Conservation (phyloP, 2,113 vertebrate species). For the Sylvilagus bachmani region DNA sequence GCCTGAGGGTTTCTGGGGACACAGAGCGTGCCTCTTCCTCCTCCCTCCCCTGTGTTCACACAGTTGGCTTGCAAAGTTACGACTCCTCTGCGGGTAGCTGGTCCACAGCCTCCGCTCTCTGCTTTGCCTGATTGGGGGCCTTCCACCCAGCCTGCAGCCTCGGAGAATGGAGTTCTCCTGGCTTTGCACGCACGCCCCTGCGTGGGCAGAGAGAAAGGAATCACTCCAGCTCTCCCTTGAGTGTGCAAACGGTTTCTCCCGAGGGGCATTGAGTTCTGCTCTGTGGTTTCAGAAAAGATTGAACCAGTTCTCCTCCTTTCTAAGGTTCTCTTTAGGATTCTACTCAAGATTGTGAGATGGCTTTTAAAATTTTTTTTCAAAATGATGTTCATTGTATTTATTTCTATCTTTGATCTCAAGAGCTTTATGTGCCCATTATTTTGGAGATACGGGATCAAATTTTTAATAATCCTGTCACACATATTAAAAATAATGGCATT, state of each 20-base stretch:
- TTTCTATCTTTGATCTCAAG: slow-evolving; percentile 16
- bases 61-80: background rate
- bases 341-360: background rate
- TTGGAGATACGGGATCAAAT: background rate
- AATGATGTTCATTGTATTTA: background rate
- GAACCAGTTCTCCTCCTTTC: background rate
- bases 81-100: slow-evolving; percentile 29
- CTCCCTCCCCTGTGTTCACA: background rate
- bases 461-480: background rate
- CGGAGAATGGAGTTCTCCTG: slow-evolving; percentile 21
- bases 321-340: background rate
- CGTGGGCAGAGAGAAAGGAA: background rate
- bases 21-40: background rate
- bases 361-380: background rate
- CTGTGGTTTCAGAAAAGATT: background rate
- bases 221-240: background rate
- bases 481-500: background rate
- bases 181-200: background rate
- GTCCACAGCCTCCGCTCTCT: background rate
- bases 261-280: background rate
- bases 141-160: slow-evolving; percentile 54
- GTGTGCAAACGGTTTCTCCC: background rate
- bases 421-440: background rate
- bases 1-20: background rate
- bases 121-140: slow-evolving; percentile 16